A percentile compares a stretch with the other conserved stretches of the same genome.
phyloP scores from a whole-genome alignment of 2,797 vertebrate genomes.

The Sphenodon punctatus region DNA sequence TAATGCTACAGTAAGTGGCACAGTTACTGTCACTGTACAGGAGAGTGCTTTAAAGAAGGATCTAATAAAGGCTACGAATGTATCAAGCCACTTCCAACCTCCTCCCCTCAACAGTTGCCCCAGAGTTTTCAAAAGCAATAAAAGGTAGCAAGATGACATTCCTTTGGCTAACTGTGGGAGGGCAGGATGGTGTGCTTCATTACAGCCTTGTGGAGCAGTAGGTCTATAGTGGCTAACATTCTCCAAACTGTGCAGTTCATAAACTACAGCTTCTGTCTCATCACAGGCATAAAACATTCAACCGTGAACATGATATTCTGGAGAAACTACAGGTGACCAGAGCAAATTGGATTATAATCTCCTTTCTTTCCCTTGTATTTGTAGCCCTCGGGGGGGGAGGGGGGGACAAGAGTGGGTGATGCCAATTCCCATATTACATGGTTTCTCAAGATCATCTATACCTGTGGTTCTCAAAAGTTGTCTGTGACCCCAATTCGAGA shows the following conservation, averaged over 20 bases:
- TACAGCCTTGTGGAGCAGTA: neutral
- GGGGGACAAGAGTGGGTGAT: fast-evolving
- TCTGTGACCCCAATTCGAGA: no score
- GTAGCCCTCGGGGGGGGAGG: fast-evolving
- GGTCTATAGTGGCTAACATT: neutral
- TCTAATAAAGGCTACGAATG: neutral
- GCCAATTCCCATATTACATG: no score
- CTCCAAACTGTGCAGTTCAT: neutral
- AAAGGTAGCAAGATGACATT: neutral
- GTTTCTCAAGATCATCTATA: no score
- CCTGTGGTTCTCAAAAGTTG: no score
- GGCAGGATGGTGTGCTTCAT: neutral
- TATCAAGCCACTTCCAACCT: neutral
- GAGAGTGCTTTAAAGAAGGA: neutral
- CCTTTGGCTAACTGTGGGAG: neutral
- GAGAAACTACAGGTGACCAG: neutral
- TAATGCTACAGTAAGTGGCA: neutral
- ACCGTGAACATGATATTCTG: neutral
- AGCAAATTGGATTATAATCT: neutral
- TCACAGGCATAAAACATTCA: neutral
- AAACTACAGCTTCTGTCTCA: neutral
- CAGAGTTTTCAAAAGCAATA: neutral
- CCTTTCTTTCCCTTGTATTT: neutral
- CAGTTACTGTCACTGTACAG: neutral
- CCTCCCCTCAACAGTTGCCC: neutral